Conservation (phyloP, 2,888 invertebrate genomes). For the Eupithecia insigniata region DNA sequence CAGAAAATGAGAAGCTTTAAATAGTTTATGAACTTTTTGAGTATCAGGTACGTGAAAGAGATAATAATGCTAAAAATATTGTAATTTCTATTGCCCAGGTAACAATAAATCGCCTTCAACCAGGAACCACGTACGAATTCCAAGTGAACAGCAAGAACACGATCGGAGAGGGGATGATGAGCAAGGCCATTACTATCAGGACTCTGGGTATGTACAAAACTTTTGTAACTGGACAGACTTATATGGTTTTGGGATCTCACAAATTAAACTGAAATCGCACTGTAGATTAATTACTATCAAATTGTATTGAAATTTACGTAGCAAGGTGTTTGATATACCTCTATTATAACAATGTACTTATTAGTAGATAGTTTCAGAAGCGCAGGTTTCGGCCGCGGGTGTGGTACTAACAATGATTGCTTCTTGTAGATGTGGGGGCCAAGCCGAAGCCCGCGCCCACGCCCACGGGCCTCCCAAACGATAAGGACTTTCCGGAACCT, state of each 20-base stretch:
- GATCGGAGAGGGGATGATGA: slow-evolving; percentile 97
- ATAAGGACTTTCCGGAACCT: slow-evolving; percentile 86
- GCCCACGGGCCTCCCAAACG: slow-evolving; percentile 86
- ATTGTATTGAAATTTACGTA: slow-evolving; percentile 1
- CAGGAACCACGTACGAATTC: slow-evolving; percentile 97
- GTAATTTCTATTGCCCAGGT: slow-evolving; percentile 72
- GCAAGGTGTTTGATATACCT: slow-evolving; percentile 19
- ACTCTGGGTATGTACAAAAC: slow-evolving; percentile 90
- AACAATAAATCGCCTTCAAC: slow-evolving; percentile 94
- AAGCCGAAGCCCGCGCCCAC: slow-evolving; percentile 81
- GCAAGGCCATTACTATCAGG: slow-evolving; percentile 94
- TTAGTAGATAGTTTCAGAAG: slow-evolving; percentile 43
- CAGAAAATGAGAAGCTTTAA: too few relatives aligned
- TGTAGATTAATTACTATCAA: background rate
- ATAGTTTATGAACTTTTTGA: too few relatives aligned
- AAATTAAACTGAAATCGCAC: background rate
- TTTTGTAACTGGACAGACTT: background rate
- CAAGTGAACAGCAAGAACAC: slow-evolving; percentile 97
- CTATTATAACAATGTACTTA: background rate
- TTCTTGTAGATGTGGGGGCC: slow-evolving; percentile 85
- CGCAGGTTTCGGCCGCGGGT: slow-evolving; percentile 47
- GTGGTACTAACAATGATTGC: slow-evolving; percentile 71
- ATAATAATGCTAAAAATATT: too few relatives aligned
- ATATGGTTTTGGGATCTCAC: slow-evolving; percentile 20
- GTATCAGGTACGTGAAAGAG: too few relatives aligned